Evolutionary conservation across 2,797 vertebrate species (phyloP).

Genomic region (Rhincodon typus): DNA sequence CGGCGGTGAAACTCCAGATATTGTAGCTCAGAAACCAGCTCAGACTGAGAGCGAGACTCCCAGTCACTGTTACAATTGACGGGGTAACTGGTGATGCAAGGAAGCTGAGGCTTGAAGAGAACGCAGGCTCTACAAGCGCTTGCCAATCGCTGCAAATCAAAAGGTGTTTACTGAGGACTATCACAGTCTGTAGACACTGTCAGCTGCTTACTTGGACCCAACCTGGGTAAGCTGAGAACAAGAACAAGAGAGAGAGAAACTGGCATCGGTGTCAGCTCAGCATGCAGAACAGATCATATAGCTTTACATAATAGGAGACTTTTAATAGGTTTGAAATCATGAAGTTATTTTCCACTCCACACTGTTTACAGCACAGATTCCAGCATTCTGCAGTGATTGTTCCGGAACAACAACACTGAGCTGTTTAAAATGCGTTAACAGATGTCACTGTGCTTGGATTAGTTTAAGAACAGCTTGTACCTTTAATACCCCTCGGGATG

Average conservation of each 20-base stretch:
- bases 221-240: conserved; percentile 19
- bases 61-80: neutral
- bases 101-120: conserved; percentile 2
- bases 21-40: neutral
- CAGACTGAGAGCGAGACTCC: neutral
- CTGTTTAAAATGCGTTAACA: neutral
- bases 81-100: neutral
- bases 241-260: too few species aligned
- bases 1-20: neutral
- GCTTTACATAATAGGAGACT: neutral
- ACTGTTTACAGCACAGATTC: neutral
- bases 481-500: neutral
- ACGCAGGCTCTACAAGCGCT: neutral
- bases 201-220: neutral
- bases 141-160: neutral
- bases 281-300: neutral
- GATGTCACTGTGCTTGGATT: neutral
- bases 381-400: too few species aligned
- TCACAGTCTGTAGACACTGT: neutral
- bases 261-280: neutral
- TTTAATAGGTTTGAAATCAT: conserved; percentile 24
- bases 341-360: neutral
- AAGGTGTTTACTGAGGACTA: neutral
- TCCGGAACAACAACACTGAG: too few species aligned
- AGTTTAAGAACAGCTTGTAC: neutral